A percentile compares a stretch with the other conserved stretches of the same genome.
Evolutionary conservation across 2,888 invertebrate genomes (phyloP).

Genomic region (Orthosia cruda): DNA sequence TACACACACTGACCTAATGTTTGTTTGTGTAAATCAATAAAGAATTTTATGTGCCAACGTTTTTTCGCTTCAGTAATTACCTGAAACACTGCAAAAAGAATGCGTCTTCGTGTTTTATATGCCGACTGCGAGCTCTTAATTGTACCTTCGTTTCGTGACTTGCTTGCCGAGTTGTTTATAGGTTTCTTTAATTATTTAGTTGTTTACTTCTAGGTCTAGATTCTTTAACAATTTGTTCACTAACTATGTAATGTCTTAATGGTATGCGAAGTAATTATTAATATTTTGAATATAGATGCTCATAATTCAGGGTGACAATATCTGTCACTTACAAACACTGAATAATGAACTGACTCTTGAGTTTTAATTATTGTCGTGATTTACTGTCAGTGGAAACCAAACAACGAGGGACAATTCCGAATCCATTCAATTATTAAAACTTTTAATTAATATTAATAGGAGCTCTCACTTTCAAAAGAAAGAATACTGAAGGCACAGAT

Average conservation of each 20-base stretch:
- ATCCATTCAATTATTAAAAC: slow-evolving; percentile 91
- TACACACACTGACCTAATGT: slow-evolving; percentile 29
- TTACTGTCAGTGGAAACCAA: slow-evolving; percentile 84
- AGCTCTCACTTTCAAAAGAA: slow-evolving; percentile 90
- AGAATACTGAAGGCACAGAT: slow-evolving; percentile 87
- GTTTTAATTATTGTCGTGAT: slow-evolving; percentile 89
- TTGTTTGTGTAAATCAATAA: slow-evolving; percentile 72
- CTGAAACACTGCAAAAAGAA: slow-evolving; percentile 78
- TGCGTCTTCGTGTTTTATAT: slow-evolving; percentile 84
- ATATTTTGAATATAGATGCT: slow-evolving; percentile 19
- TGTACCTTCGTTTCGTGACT: slow-evolving; percentile 87
- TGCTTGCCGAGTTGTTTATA: slow-evolving; percentile 79
- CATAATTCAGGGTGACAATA: slow-evolving; percentile 68
- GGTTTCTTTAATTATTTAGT: slow-evolving; percentile 65
- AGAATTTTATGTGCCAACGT: slow-evolving; percentile 76
- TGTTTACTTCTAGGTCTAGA: slow-evolving; percentile 37
- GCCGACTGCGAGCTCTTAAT: slow-evolving; percentile 86
- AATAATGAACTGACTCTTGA: slow-evolving; percentile 84
- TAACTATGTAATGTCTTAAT: slow-evolving; percentile 6
- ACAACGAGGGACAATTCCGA: slow-evolving; percentile 89
- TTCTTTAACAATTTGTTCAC: slow-evolving; percentile 20
- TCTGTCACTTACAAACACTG: slow-evolving; percentile 83
- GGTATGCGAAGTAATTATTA: slow-evolving; percentile 17
- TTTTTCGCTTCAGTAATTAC: slow-evolving; percentile 77
- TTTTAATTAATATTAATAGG: slow-evolving; percentile 92